Conservation (phyloP, 2,797 vertebrate species). For the Peromyscus attwateri region DNA sequence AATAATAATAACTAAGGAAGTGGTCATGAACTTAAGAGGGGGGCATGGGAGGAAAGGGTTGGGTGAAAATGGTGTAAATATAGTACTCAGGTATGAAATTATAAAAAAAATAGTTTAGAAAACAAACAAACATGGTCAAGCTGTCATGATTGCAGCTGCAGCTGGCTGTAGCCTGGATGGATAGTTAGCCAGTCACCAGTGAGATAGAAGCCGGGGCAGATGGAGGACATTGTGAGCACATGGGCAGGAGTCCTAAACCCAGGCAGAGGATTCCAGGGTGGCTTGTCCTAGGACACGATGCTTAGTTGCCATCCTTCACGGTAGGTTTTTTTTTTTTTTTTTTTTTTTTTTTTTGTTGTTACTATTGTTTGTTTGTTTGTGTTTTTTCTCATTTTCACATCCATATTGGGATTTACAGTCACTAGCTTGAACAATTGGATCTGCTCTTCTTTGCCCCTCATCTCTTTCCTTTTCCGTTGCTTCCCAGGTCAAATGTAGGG, state of each 20-base stretch:
- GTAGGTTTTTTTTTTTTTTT: background rate
- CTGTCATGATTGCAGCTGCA: too few species aligned
- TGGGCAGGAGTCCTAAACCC: background rate
- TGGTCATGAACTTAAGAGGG: background rate
- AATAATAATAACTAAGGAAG: background rate
- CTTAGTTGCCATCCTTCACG: background rate
- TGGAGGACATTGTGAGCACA: background rate
- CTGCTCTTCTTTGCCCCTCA: background rate
- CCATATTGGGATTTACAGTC: background rate
- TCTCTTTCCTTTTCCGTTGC: slow-evolving; percentile 32
- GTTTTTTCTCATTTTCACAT: background rate
- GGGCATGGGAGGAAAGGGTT: background rate
- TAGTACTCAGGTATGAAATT: background rate
- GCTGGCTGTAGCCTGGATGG: background rate
- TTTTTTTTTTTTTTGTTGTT: background rate
- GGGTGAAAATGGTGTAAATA: background rate
- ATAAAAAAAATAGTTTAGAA: background rate
- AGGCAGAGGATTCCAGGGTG: background rate
- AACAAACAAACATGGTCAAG: background rate
- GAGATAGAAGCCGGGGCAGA: background rate
- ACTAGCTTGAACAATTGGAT: background rate
- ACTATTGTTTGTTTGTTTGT: background rate
- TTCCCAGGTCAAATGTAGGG: background rate
- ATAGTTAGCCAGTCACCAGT: background rate
- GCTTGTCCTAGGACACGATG: background rate